Conservation (phyloP, 2,888 invertebrate species). For the Cryptus viduatorius region DNA sequence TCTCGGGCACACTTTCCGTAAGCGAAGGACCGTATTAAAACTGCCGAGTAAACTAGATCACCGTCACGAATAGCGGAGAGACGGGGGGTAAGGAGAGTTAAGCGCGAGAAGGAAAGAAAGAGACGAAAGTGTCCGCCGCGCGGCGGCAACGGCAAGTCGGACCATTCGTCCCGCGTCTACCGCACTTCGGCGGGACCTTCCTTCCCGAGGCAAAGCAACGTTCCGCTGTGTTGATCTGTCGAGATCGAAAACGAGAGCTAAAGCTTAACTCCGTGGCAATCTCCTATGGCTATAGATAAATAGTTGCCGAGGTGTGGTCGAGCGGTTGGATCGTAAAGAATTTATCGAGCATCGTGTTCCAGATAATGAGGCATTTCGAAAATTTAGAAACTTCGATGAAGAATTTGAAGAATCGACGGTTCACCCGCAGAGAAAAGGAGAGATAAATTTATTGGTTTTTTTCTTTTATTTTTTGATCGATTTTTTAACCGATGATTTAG, state of each 20-base stretch:
- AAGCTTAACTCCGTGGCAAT: not conserved
- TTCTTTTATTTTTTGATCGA: conserved; percentile 19
- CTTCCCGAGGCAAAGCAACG: conserved; percentile 35
- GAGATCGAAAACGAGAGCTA: conserved; percentile 44
- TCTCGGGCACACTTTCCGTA: conserved; percentile 41
- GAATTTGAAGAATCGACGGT: conserved; percentile 39
- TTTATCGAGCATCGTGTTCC: conserved; percentile 12
- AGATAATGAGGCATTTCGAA: conserved; percentile 42
- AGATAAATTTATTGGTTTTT: conserved; percentile 15
- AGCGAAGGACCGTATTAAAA: conserved; percentile 43
- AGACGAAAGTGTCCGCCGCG: conserved; percentile 10
- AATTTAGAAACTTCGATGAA: conserved; percentile 26
- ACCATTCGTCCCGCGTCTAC: conserved; percentile 23
- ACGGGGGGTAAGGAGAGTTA: not conserved
- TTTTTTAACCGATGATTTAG: conserved; percentile 41
- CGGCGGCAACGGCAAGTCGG: conserved; percentile 18
- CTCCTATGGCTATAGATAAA: conserved; percentile 1
- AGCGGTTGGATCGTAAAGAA: conserved; percentile 17
- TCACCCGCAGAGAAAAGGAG: not conserved
- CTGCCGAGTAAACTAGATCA: conserved; percentile 43
- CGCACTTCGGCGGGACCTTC: conserved; percentile 18
- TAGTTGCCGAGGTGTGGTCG: conserved; percentile 24
- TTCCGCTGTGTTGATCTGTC: conserved; percentile 4
- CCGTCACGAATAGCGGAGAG: not conserved
- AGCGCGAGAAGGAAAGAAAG: conserved; percentile 22